Percentiles rank a stretch among this genome's conserved stretches.
These are phyloP conservation scores for Heterodera carotae DNA, from an alignment of 1,140 invertebrate species.

Conservation along the genomic window DNA sequence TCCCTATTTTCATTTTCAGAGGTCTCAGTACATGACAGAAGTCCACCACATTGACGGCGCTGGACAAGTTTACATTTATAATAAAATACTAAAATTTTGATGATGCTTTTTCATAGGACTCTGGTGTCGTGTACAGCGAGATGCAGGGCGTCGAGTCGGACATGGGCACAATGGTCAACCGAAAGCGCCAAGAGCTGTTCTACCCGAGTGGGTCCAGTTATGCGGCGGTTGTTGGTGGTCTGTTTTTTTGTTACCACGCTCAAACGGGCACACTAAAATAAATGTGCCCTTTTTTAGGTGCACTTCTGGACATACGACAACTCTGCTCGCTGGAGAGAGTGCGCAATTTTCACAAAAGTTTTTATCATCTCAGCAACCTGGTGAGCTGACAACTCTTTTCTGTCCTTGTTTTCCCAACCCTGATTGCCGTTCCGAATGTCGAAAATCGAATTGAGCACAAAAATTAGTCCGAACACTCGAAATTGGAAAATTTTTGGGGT, in stretches of 20 bases:
- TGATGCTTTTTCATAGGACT: conserved; percentile 69
- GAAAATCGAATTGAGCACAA: too few species aligned
- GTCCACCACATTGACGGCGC: conserved; percentile 85
- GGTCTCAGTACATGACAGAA: conserved; percentile 81
- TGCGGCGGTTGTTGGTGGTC: too few species aligned
- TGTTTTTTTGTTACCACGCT: too few species aligned
- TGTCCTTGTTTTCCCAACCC: too few species aligned
- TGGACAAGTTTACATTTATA: conserved; percentile 70
- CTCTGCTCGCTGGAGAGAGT: conserved; percentile 81
- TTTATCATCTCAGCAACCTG: conserved; percentile 87
- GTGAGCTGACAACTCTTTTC: conserved; percentile 73
- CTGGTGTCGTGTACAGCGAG: conserved; percentile 88
- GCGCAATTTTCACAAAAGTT: conserved; percentile 78
- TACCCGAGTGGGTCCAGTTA: too few species aligned
- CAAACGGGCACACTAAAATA: too few species aligned
- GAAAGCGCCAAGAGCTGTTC: conserved; percentile 47
- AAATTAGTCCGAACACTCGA: too few species aligned
- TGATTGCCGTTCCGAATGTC: too few species aligned
- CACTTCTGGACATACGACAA: conserved; percentile 79
- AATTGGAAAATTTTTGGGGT: too few species aligned
- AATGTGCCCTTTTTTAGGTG: too few species aligned
- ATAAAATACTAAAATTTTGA: not conserved
- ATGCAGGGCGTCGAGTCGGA: conserved; percentile 75
- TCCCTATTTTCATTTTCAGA: conserved; percentile 66
- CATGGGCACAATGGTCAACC: conserved; percentile 53